Evolutionary conservation across 1,140 invertebrate genomes (phyloP), one percentile per base, ranked within the genome.

Genomic region (Telenomus remus): DNA sequence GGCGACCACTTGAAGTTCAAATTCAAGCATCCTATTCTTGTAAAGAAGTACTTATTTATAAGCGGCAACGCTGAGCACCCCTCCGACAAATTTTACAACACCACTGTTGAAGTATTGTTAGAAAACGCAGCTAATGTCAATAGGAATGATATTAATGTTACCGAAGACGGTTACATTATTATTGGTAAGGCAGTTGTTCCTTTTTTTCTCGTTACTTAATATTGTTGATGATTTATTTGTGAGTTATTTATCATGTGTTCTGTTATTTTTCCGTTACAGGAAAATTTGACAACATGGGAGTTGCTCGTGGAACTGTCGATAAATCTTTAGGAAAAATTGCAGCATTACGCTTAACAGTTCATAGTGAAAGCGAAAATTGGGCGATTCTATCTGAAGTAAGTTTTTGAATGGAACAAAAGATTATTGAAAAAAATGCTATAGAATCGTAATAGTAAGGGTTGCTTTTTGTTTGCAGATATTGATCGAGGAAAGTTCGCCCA

Each of bases 11-110:
- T 98, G 9, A 91, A 92, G 57, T 95, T 98, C 84, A 92, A 93
- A 83, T 97, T 97, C 84, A 89, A 90, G 51, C 90, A 91, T 66
- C 95, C 97, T 27, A 91, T 93, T 79, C 79, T 88, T 78, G 86
- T 98, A 77, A 73, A 43, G 54, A 96, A 95, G 72, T 97, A 92
- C 87, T 89, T 94, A 66, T 96, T 99, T 82, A 91, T 95, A 60
- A 97, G 95, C 87, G 96, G 96, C 13, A 98, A 98, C 87, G 91
- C 92, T 3, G 95, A 98, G 80, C 96, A 98, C 89, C 93, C 94
- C 0, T 94, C 93, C 8, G 97, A 98, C 87, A 93, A 94, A 76
- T 95, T 98, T 83, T 94, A 94, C 80, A 96, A 98, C 79, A 95
- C 96, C 1, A 94, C 94, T 0, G 91, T 98, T 14, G 95, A 98